phyloP scores from a whole-genome alignment of 2,797 vertebrate genomes.

The Channa striata region DNA sequence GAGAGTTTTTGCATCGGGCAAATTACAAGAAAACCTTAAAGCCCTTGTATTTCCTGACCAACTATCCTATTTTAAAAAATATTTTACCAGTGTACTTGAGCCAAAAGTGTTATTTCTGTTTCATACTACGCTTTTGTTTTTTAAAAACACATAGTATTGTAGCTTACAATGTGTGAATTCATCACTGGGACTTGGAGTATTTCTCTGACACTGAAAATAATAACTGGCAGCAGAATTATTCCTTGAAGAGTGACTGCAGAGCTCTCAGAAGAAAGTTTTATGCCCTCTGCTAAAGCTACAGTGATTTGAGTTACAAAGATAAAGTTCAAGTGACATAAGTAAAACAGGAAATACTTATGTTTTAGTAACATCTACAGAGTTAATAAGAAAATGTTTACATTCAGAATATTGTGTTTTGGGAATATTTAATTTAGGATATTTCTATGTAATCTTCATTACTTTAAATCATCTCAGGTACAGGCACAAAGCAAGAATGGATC shows the following conservation, averaged over 20 bases:
- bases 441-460: neutral
- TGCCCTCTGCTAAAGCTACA: neutral
- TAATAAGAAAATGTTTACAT: neutral
- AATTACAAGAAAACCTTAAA: conserved; percentile 55
- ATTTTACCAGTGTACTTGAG: conserved; percentile 21
- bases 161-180: conserved; percentile 21
- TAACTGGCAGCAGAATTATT: conserved; percentile 11
- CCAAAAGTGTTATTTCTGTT: conserved; percentile 14
- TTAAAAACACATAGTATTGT: conserved; percentile 25
- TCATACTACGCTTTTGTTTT: neutral
- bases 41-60: conserved; percentile 51
- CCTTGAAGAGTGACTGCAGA: conserved; percentile 3
- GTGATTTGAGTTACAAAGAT: neutral
- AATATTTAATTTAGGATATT: neutral
- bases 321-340: neutral
- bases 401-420: neutral
- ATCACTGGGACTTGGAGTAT: conserved; percentile 12
- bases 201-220: conserved; percentile 24
- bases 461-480: neutral
- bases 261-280: conserved; percentile 3
- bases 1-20: conserved; percentile 50
- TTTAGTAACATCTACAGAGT: neutral
- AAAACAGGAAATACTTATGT: too few species aligned
- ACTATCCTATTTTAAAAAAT: conserved; percentile 42
- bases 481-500: too few species aligned